Base-by-base conservation (phyloP, 2,113 vertebrate species). In the Brienomyrus brachyistius region DNA sequence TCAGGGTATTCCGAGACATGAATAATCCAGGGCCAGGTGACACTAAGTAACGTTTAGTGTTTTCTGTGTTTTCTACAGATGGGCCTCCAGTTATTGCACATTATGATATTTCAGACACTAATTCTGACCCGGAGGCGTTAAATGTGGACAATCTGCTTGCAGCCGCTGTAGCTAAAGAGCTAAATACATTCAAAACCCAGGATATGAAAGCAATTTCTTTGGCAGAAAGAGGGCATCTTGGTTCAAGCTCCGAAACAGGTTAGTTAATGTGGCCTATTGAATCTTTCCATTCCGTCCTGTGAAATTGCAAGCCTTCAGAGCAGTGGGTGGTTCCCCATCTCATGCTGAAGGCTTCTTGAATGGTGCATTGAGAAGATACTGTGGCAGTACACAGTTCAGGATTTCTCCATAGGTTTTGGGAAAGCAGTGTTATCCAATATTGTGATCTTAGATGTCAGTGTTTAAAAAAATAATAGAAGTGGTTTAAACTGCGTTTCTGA, bases 21-120 rank as follows among this genome's bases (percentile, higher is more conserved):
- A 90, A 1, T 11, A 40, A 19, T 40, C 31, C 23, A 40, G 84
- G 89, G 91, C 90, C 90, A 94, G 92, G 92, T 94, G 92, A 93
- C 74, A 43, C 11, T 35, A 91, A 95, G 93, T 96, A 95, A 95
- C 95, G 23, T 94, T 97, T 93, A 94, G 77, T 91, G 89, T 92
- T 95, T 93, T 96, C 95, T 96, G 95, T 96, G 92, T 94, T 93
- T 84, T 91, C 94, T 96, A 94, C 97, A 99, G 98, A 97, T 96
- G 97, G 98, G 94, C 97, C 97, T 93, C 97, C 97, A 54, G 94
- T 98, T 94, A 95, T 98, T 94, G 96, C 96, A 96, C 97, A 98
- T 95, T 98, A 97, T 93, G 97, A 99, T 96, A 95, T 98, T 95
- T 99, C 97, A 93, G 98, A 98, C 95, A 98, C 98, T 95, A 97